Evolutionary conservation across 2,888 invertebrate genomes (phyloP), one percentile per base, ranked within the genome.

Genomic region (Odontocolon sp.): DNA sequence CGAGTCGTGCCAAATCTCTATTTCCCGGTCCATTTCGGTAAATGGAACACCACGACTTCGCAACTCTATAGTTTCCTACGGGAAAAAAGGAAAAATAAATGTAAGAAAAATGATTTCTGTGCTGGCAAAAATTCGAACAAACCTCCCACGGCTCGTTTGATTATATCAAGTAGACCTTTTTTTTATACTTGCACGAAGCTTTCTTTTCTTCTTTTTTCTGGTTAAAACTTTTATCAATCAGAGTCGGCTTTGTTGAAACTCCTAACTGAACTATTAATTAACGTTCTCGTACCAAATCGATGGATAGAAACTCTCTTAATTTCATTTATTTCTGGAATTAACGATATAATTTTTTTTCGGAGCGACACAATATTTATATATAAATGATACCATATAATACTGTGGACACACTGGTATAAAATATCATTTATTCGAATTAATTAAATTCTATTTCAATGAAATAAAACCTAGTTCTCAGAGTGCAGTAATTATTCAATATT

Each of bases 201-300:
- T 45, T 38, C 67, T 57, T 42, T 23, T 47, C 40, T 45, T 31
- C 16, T 33, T 64, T 70, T 61, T 66, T 61, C 50, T 67, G 21
- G 16, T n/a, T 6, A 42, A 36, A 69, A 70, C 57, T 76, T 69
- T 72, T 36, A 18, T 45, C 59, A 31, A 33, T 16, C 45, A 40
- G 56, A 42, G 52, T 40, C 54, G 9, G 45, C 52, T 69, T 69
- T 66, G 69, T 54, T 56, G 63, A 31, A 64, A 36, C 61, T 28
- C 33, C 36, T 56, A 71, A 33, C 45, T 78, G 52, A 28, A 56
- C 28, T 59, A 52, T 52, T 61, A 71, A 68, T 71, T 71, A 75
- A 63, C 40, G 28, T 67, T 67, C 26, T 50, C 33, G 33, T 31
- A 6, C 28, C 5, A 28, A 28, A 45, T 54, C 36, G 21, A 33